These are phyloP conservation scores for Drosophila setifemur DNA, from an alignment of 1,140 invertebrate species.

Conservation along the genomic window DNA sequence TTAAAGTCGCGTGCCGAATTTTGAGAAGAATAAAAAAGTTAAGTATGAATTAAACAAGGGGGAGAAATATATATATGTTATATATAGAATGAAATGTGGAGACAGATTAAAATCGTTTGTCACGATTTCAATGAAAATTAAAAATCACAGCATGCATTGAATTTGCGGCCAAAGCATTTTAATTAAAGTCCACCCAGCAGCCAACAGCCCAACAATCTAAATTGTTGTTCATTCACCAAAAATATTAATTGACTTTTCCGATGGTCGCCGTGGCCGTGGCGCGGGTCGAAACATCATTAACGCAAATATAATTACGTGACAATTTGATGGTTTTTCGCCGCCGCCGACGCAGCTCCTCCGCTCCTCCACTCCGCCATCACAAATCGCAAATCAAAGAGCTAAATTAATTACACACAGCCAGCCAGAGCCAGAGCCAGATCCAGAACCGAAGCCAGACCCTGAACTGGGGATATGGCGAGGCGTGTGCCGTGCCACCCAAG, in stretches of 20 bases:
- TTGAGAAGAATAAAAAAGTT: neutral
- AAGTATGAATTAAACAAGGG: slow-evolving; percentile 1
- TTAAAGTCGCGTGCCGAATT: slow-evolving; percentile 57
- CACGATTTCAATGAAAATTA: slow-evolving; percentile 67
- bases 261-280: slow-evolving; percentile 14
- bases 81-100: neutral
- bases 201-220: slow-evolving; percentile 42
- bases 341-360: neutral
- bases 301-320: slow-evolving; percentile 80
- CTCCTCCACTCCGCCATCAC: slow-evolving; percentile 25
- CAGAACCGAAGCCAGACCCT: no score
- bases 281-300: slow-evolving; percentile 68
- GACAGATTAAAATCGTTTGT: slow-evolving; percentile 27
- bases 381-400: slow-evolving; percentile 49
- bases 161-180: slow-evolving; percentile 54
- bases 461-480: slow-evolving; percentile 14
- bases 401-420: slow-evolving; percentile 66
- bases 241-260: slow-evolving; percentile 78
- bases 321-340: slow-evolving; percentile 63
- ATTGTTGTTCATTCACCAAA: slow-evolving; percentile 58
- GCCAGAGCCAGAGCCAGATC: no score
- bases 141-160: slow-evolving; percentile 68
- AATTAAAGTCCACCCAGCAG: slow-evolving; percentile 65
- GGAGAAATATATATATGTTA: slow-evolving; percentile 14
- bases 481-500: slow-evolving; percentile 56